Percentiles rank a stretch among this genome's conserved stretches.
Evolutionary conservation across 1,140 invertebrate genomes (phyloP).

Genomic region (Drosophila sturtevanti): DNA sequence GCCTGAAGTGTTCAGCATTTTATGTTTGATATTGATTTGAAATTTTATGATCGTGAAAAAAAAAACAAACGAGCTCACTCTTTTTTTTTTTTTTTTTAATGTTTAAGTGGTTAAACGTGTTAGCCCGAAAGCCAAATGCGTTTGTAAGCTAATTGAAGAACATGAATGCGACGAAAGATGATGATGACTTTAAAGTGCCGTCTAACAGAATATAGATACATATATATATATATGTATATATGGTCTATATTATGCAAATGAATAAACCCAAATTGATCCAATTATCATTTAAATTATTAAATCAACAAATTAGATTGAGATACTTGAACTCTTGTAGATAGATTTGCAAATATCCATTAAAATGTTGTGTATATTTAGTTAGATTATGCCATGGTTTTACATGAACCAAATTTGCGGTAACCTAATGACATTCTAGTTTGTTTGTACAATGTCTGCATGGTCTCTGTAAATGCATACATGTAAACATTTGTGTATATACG

Average conservation of each 20-base stretch:
- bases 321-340: too few relatives aligned
- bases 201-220: neutral
- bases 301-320: neutral
- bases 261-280: neutral
- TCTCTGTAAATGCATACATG: neutral
- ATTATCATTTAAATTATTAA: neutral
- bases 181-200: neutral
- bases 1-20: constrained; percentile 2
- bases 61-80: neutral
- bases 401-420: neutral
- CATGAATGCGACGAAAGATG: neutral
- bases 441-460: neutral
- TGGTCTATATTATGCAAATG: neutral
- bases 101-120: constrained; percentile 4
- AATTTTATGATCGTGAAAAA: constrained; percentile 2
- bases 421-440: neutral
- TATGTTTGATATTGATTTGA: constrained; percentile 23
- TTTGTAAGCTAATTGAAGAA: neutral
- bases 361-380: neutral
- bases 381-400: neutral
- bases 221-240: too few relatives aligned
- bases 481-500: too few relatives aligned
- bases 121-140: neutral
- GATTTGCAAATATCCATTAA: neutral
- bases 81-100: neutral